Conservation (phyloP, 2,888 invertebrate species). For the Rotaria sp. region DNA sequence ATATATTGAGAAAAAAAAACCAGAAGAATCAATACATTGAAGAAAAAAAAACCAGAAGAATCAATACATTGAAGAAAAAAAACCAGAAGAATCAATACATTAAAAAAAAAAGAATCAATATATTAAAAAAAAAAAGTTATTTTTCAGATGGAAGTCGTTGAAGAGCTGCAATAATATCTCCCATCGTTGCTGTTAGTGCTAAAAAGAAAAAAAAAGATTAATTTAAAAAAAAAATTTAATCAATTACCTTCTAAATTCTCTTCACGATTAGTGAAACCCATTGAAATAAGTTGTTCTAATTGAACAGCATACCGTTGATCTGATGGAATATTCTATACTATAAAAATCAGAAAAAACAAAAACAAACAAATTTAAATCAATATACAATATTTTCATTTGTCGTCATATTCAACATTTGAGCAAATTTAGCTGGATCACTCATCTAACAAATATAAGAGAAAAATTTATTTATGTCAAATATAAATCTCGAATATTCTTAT, state of each 20-base stretch:
- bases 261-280: conserved; percentile 93
- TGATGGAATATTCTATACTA: conserved; percentile 63
- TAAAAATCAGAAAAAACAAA: not conserved
- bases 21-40: too few relatives aligned
- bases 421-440: conserved; percentile 28
- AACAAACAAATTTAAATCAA: not conserved
- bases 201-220: conserved; percentile 42
- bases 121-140: not conserved
- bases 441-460: too few relatives aligned
- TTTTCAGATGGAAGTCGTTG: conserved; percentile 69
- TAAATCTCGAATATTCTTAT: too few relatives aligned
- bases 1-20: too few relatives aligned
- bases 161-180: conserved; percentile 93
- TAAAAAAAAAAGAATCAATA: too few relatives aligned
- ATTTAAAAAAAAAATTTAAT: not conserved
- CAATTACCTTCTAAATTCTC: conserved; percentile 75
- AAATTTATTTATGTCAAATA: too few relatives aligned
- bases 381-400: conserved; percentile 30
- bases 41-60: too few relatives aligned
- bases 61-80: too few relatives aligned
- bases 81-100: too few relatives aligned
- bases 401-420: conserved; percentile 40
- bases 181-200: conserved; percentile 86
- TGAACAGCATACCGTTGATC: conserved; percentile 91
- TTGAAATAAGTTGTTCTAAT: conserved; percentile 80